Percentiles rank a stretch among this genome's conserved stretches.
Conservation (phyloP, 2,888 invertebrate genomes). For the Drosophila cracens region DNA sequence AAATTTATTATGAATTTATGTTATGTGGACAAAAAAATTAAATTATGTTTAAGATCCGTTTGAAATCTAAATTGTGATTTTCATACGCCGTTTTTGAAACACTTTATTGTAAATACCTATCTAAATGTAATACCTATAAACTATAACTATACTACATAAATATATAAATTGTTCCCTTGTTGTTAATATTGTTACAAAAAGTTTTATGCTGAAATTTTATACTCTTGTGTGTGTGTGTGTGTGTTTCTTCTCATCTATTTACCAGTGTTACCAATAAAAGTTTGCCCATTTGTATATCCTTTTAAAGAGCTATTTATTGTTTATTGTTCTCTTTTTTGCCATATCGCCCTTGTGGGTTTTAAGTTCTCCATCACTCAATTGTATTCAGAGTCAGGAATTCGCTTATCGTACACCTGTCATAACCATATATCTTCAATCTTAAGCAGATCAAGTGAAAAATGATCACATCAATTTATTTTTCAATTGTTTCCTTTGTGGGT, state of each 20-base stretch:
- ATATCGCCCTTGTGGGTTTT: conserved; percentile 16
- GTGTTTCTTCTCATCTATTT: conserved; percentile 43
- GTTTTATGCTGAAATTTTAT: conserved; percentile 47
- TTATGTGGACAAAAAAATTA: neutral
- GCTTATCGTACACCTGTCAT: conserved; percentile 45
- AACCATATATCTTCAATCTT: conserved; percentile 25
- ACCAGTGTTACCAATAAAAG: conserved; percentile 51
- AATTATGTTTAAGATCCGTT: neutral
- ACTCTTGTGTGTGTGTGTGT: conserved; percentile 46
- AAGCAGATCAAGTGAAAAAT: conserved; percentile 1
- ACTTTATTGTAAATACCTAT: conserved; percentile 58
- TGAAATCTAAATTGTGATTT: neutral
- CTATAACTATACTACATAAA: conserved; percentile 32
- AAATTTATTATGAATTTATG: conserved; percentile 10
- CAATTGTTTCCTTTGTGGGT: conserved; percentile 16
- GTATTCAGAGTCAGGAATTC: conserved; percentile 15
- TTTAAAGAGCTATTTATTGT: conserved; percentile 55
- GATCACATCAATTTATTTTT: conserved; percentile 6
- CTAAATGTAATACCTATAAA: conserved; percentile 50
- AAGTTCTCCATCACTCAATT: conserved; percentile 13
- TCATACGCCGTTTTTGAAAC: conserved; percentile 44
- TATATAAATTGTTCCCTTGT: conserved; percentile 55
- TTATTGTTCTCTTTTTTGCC: conserved; percentile 39
- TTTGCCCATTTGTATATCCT: conserved; percentile 62
- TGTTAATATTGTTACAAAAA: conserved; percentile 68